Percentiles rank a stretch among this genome's conserved stretches.
Conservation (phyloP, 2,888 invertebrate genomes). For the Andricus quercusramuli region DNA sequence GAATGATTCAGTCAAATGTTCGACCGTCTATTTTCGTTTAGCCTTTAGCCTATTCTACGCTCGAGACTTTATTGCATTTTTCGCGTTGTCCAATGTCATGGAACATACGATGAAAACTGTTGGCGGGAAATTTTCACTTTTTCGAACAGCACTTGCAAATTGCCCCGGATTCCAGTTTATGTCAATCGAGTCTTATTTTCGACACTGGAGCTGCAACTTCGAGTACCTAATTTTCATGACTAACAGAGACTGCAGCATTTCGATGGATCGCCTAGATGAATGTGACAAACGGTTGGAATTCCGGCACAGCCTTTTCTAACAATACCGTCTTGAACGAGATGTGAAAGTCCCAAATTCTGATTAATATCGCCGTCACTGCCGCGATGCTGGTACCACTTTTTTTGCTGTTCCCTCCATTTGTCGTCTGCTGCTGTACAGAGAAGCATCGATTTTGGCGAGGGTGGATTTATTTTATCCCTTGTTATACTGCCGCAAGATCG, state of each 20-base stretch:
- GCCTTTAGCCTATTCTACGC: slow-evolving; percentile 12
- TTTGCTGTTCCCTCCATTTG: slow-evolving; percentile 77
- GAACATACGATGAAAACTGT: slow-evolving; percentile 30
- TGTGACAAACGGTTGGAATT: slow-evolving; percentile 80
- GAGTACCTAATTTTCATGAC: slow-evolving; percentile 59
- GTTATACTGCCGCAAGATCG: slow-evolving; percentile 83
- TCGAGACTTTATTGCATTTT: slow-evolving; percentile 25
- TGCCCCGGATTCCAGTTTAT: neutral
- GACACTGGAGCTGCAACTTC: neutral
- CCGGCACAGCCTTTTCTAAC: slow-evolving; percentile 77
- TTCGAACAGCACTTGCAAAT: slow-evolving; percentile 8
- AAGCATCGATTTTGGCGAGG: slow-evolving; percentile 73
- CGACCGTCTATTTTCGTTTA: slow-evolving; percentile 28
- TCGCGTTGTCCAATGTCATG: slow-evolving; percentile 23
- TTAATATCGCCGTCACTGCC: slow-evolving; percentile 80
- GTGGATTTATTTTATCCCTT: slow-evolving; percentile 79
- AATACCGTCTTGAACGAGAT: slow-evolving; percentile 67
- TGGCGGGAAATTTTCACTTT: neutral
- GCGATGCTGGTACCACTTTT: slow-evolving; percentile 76
- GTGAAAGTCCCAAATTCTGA: slow-evolving; percentile 79
- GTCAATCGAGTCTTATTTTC: neutral
- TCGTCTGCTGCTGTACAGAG: slow-evolving; percentile 71
- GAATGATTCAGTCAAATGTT: slow-evolving; percentile 36
- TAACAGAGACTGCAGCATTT: slow-evolving; percentile 83
- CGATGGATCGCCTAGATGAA: slow-evolving; percentile 81